These are phyloP conservation scores for Drosophila triauraria DNA, from an alignment of 1,140 invertebrate species.

Conservation along the genomic window DNA sequence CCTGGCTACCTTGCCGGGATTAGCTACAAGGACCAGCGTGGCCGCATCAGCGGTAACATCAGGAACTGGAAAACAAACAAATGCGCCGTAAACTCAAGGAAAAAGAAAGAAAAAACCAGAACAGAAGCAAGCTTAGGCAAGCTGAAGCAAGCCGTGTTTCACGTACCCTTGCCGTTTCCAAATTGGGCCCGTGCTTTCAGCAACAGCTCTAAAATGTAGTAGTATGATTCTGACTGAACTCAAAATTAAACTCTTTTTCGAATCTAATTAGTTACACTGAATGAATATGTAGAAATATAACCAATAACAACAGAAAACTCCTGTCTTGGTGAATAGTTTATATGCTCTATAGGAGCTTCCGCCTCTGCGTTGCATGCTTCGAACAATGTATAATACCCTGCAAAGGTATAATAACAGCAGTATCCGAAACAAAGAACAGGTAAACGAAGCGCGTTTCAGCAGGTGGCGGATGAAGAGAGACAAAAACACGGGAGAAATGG, in stretches of 20 bases:
- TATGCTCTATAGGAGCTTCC: not conserved
- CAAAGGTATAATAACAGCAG: constrained; percentile 27
- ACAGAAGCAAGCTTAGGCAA: too few species aligned
- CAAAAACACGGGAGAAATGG: not conserved
- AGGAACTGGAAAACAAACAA: constrained; percentile 68
- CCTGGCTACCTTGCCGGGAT: constrained; percentile 19
- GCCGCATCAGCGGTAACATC: constrained; percentile 47
- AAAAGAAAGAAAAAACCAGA: constrained; percentile 10
- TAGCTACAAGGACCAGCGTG: constrained; percentile 27
- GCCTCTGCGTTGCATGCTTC: too few species aligned
- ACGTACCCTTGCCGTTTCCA: not conserved
- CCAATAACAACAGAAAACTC: too few species aligned
- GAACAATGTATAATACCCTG: too few species aligned
- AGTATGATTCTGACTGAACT: too few species aligned
- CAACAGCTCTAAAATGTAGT: too few species aligned
- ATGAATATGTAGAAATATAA: too few species aligned
- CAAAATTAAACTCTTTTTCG: too few species aligned
- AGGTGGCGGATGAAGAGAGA: not conserved
- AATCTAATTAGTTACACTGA: too few species aligned
- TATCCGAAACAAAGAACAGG: constrained; percentile 49
- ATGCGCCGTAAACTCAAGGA: constrained; percentile 52
- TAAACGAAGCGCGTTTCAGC: constrained; percentile 43
- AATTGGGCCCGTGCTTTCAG: too few species aligned
- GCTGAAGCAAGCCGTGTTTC: not conserved
- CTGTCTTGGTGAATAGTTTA: too few species aligned